Conservation (phyloP, 92 coral and sea anemone genomes). For the Palythoa caribaeorum region DNA sequence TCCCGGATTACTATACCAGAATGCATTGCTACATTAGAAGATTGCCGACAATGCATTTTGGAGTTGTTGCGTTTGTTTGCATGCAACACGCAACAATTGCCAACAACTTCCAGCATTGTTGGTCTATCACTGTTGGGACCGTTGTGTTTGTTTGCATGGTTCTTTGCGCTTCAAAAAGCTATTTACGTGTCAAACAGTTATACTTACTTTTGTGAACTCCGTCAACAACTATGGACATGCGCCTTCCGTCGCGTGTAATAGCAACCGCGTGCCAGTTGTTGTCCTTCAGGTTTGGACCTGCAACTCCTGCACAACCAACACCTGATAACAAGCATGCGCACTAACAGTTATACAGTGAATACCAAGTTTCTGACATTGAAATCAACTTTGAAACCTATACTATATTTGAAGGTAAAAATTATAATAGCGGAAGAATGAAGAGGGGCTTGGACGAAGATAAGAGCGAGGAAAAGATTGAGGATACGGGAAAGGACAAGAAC, state of each 20-base stretch:
- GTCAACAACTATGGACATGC: conserved; percentile 32
- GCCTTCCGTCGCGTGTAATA: conserved; percentile 38
- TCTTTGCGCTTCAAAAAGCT: too few relatives aligned
- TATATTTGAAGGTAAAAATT: too few relatives aligned
- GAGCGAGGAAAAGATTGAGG: background rate
- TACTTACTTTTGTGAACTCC: conserved; percentile 37
- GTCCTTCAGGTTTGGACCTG: conserved; percentile 49
- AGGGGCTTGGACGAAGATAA: background rate
- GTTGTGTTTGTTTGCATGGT: too few relatives aligned
- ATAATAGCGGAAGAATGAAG: background rate
- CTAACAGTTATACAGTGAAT: background rate
- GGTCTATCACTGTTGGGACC: too few relatives aligned
- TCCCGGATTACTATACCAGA: too few relatives aligned
- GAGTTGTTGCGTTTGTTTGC: too few relatives aligned
- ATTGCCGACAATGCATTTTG: too few relatives aligned
- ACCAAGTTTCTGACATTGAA: background rate
- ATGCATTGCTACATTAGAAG: too few relatives aligned
- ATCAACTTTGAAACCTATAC: background rate
- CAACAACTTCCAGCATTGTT: too few relatives aligned
- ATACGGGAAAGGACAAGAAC: background rate
- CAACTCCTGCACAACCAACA: conserved; percentile 48
- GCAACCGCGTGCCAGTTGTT: conserved; percentile 43
- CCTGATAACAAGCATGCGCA: background rate
- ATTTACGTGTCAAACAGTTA: too few relatives aligned
- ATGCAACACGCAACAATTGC: too few relatives aligned